Conservation (phyloP, 1,140 invertebrate genomes). For the Popillia japonica region DNA sequence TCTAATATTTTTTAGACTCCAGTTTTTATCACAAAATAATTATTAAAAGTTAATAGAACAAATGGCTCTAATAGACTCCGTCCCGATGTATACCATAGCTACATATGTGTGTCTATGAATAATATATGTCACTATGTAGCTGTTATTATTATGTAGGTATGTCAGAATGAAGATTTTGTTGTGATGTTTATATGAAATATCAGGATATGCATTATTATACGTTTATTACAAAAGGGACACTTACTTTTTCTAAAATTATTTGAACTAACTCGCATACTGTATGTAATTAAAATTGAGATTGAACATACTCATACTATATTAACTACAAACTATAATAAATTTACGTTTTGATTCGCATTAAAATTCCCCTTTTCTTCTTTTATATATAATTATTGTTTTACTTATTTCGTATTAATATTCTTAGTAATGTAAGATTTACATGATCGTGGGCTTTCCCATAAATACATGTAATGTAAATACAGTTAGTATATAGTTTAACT, state of each 20-base stretch:
- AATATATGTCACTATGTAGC: too few species aligned
- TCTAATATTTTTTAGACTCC: too few species aligned
- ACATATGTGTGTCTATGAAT: too few species aligned
- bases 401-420: slow-evolving; percentile 25
- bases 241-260: not conserved
- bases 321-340: slow-evolving; percentile 20
- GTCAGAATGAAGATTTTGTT: too few species aligned
- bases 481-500: not conserved
- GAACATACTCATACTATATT: not conserved
- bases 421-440: slow-evolving; percentile 12
- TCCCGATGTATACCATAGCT: too few species aligned
- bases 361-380: not conserved
- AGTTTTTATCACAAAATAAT: too few species aligned
- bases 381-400: slow-evolving; percentile 34
- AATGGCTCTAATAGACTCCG: too few species aligned
- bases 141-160: too few species aligned
- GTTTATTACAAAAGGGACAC: not conserved
- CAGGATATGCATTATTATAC: not conserved
- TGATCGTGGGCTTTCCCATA: not conserved
- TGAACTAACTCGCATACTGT: not conserved
- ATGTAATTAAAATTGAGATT: slow-evolving; percentile 12
- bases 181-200: too few species aligned
- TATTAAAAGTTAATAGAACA: too few species aligned
- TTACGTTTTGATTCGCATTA: slow-evolving; percentile 19
- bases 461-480: not conserved